phyloP scores from a whole-genome alignment of 2,113 vertebrate genomes.

The Pao palembangensis region DNA sequence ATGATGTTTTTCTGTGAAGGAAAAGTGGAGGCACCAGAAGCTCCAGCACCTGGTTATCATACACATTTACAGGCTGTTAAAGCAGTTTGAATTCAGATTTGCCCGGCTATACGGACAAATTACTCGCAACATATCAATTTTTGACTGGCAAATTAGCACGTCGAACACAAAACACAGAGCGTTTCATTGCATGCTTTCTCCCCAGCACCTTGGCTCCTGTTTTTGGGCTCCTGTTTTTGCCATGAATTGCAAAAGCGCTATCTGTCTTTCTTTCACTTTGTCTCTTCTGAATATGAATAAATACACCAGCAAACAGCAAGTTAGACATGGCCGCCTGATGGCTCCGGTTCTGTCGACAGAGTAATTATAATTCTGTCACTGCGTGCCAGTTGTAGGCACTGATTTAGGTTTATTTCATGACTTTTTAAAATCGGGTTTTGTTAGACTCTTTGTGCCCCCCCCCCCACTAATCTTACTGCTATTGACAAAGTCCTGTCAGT shows the following conservation, averaged over 20 bases:
- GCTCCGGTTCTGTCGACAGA: too few relatives aligned
- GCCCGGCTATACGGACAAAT: slow-evolving; percentile 18
- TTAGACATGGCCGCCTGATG: not conserved
- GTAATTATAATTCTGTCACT: too few relatives aligned
- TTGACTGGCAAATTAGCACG: slow-evolving; percentile 13
- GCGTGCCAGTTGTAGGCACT: too few relatives aligned
- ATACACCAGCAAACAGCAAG: not conserved
- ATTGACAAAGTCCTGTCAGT: too few relatives aligned
- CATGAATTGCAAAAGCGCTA: not conserved
- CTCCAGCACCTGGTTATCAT: slow-evolving; percentile 44
- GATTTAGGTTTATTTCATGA: not conserved
- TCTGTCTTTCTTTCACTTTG: not conserved
- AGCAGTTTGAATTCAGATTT: slow-evolving; percentile 35
- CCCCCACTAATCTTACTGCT: too few relatives aligned
- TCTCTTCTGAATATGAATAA: slow-evolving; percentile 1
- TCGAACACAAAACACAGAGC: slow-evolving; percentile 6
- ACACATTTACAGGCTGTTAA: slow-evolving; percentile 47
- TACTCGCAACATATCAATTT: not conserved
- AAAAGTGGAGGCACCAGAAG: slow-evolving; percentile 22
- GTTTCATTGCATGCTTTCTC: slow-evolving; percentile 15
- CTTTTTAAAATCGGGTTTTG: not conserved
- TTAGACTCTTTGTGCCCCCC: not conserved
- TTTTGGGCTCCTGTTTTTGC: slow-evolving; percentile 4
- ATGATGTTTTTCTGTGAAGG: slow-evolving; percentile 27
- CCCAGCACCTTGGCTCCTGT: slow-evolving; percentile 3